Evolutionary conservation across 1,140 invertebrate genomes (phyloP).

Genomic region (Whitmania pigra): DNA sequence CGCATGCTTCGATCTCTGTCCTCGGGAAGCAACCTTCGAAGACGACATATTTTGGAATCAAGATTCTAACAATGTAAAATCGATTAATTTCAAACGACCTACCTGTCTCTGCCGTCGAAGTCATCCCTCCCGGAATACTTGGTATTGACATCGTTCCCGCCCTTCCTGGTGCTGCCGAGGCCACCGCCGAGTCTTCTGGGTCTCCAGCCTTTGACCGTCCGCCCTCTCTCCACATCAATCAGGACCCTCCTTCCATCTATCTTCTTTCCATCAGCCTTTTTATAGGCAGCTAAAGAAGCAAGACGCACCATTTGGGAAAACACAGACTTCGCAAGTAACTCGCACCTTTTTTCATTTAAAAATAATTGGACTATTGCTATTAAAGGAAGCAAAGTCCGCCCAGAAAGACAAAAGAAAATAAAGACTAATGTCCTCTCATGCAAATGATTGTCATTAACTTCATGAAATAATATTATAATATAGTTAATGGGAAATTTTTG

Average conservation of each 20-base stretch:
- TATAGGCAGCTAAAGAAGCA: conserved; percentile 74
- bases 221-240: conserved; percentile 92
- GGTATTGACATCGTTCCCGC: conserved; percentile 85
- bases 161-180: conserved; percentile 74
- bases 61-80: not conserved
- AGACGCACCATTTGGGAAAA: no score
- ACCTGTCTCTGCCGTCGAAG: conserved; percentile 21
- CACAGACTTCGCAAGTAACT: no score
- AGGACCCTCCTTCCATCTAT: conserved; percentile 95
- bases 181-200: conserved; percentile 85
- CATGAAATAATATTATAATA: no score
- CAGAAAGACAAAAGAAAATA: no score
- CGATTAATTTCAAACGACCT: not conserved
- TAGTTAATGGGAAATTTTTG: no score
- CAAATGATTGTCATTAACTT: no score
- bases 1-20: conserved; percentile 35
- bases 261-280: conserved; percentile 99
- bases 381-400: no score
- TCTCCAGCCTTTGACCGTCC: conserved; percentile 93
- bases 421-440: no score
- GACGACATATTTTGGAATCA: not conserved
- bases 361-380: no score
- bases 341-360: no score
- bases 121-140: conserved; percentile 83
- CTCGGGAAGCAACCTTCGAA: conserved; percentile 54